These are phyloP conservation scores for Thunnus maccoyii DNA, from an alignment of 2,113 vertebrate species.

Conservation along the genomic window DNA sequence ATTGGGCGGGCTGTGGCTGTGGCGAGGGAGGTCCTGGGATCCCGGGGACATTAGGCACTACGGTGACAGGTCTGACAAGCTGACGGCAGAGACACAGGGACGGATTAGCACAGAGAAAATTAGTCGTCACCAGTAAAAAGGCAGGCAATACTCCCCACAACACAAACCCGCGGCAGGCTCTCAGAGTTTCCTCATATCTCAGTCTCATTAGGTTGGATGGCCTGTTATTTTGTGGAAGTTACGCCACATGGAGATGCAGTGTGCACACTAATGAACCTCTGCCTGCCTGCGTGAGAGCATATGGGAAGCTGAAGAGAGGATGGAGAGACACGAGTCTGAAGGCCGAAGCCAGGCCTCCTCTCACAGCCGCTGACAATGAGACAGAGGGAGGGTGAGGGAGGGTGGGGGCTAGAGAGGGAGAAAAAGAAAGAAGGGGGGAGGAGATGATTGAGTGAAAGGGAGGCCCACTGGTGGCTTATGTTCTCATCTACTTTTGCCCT, in stretches of 20 bases:
- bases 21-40: constrained; percentile 98
- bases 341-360: constrained; percentile 71
- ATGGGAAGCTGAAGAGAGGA: constrained; percentile 77
- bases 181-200: constrained; percentile 81
- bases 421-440: neutral
- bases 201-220: constrained; percentile 86
- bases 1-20: constrained; percentile 90
- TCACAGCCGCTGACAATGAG: constrained; percentile 63
- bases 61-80: constrained; percentile 99
- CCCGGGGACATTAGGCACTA: constrained; percentile 98
- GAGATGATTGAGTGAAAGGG: constrained; percentile 57
- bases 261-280: constrained; percentile 83
- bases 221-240: constrained; percentile 84
- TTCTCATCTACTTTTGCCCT: constrained; percentile 66
- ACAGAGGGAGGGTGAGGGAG: constrained; percentile 38
- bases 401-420: constrained; percentile 9
- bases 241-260: constrained; percentile 82
- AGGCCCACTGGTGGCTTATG: constrained; percentile 56
- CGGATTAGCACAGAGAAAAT: constrained; percentile 79
- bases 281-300: constrained; percentile 80
- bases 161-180: constrained; percentile 58
- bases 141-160: constrained; percentile 39
- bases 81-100: constrained; percentile 84
- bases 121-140: constrained; percentile 70
- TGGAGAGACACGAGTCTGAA: constrained; percentile 69